These are phyloP conservation scores for Mantis religiosa DNA, from an alignment of 2,888 invertebrate genomes.

Conservation along the genomic window DNA sequence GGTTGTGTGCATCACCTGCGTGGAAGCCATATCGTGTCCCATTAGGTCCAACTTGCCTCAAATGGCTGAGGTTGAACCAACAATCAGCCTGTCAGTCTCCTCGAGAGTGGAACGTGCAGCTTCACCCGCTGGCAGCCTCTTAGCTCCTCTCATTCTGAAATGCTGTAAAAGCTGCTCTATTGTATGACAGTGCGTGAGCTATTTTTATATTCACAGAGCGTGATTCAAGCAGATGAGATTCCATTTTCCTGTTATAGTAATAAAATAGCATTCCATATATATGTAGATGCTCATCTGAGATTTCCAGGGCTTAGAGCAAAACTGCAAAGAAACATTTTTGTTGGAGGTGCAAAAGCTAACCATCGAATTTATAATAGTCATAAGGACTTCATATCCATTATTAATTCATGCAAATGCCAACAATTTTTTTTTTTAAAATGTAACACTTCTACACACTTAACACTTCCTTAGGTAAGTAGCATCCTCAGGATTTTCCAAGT, in stretches of 20 bases:
- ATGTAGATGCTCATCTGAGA: too few species aligned
- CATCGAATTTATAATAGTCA: too few species aligned
- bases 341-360: too few species aligned
- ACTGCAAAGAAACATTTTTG: too few species aligned
- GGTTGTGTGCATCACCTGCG: not conserved
- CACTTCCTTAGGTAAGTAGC: too few species aligned
- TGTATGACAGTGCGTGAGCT: not conserved
- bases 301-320: too few species aligned
- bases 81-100: not conserved
- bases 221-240: not conserved
- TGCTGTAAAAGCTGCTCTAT: not conserved
- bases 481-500: too few species aligned
- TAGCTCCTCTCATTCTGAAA: not conserved
- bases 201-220: not conserved
- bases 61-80: not conserved
- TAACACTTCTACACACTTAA: too few species aligned
- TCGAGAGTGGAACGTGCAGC: not conserved
- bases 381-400: too few species aligned
- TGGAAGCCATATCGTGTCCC: not conserved
- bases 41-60: not conserved
- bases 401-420: too few species aligned
- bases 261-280: too few species aligned
- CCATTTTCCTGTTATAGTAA: not conserved
- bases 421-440: too few species aligned
- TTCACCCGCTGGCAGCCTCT: not conserved